Base-by-base conservation (phyloP, 2,797 vertebrate species). In the Pagetopsis macropterus region DNA sequence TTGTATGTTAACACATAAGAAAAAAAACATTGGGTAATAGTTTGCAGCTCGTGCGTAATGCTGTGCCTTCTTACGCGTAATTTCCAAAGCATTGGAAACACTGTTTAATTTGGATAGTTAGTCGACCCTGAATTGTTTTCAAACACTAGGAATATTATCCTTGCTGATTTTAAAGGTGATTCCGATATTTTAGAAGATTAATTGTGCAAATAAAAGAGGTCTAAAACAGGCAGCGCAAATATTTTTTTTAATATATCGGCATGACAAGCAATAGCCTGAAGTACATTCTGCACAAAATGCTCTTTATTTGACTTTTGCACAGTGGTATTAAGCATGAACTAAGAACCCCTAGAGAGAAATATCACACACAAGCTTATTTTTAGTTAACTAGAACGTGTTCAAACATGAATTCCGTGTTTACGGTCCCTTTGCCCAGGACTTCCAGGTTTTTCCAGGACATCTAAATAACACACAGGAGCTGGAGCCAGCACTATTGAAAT, bases 381-480 rank as follows among this genome's bases (percentile, higher is more conserved):
- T 23, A 60, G 11, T 40, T 3, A 62, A 65, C 9, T 44, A 44
- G 11, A 70, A 65, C 50, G 19, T 52, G 11, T 51, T 54, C 17
- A 72, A 40, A 69, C 40, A 73, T 19, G 19, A 50, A 64, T 60
- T 74, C 15, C 63, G 13, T 65, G 49, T 72, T 71, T 45, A 45
- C 37, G 57, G 16, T 45, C 11, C 10, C 9, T 55, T 27, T 57
- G 43, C 41, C 70, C 31, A 6, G 6, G 27, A 57, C 49, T 33
- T 78, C 13, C 37, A 74, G 52, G n/a, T 51, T 55, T 82, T 71
- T 55, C 33, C 12, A 62, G 62, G 19, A 61, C 63, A 73, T 73
- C 75, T 78, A 72, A 88, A 85, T 75, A 84, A 78, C 76, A 76
- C 66, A 69, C 3, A 58, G 57, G 37, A 57, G 48, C 59, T 61